phyloP scores from a whole-genome alignment of 1,140 invertebrate species.

The Cryptotermes secundus region DNA sequence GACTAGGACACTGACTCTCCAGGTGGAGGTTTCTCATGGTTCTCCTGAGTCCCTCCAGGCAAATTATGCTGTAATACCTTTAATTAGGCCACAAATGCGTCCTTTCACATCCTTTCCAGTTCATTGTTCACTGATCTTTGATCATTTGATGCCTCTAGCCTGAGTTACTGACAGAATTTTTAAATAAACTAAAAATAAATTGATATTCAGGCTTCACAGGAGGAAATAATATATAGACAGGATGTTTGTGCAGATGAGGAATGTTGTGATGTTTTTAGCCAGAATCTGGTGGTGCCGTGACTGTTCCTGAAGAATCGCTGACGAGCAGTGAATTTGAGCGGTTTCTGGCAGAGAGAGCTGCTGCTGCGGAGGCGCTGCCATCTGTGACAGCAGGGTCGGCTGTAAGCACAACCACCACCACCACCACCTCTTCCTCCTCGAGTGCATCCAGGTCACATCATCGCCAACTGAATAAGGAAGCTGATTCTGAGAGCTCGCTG shows the following conservation, averaged over 20 bases:
- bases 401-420: conserved; percentile 30
- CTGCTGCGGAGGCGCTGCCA: conserved; percentile 72
- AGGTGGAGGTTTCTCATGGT: too few relatives aligned
- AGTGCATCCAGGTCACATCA: conserved; percentile 36
- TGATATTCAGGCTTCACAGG: too few relatives aligned
- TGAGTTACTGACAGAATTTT: too few relatives aligned
- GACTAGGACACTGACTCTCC: too few relatives aligned
- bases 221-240: too few relatives aligned
- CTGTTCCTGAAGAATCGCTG: conserved; percentile 63
- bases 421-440: conserved; percentile 39
- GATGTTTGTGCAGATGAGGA: background rate
- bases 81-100: too few relatives aligned
- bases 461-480: conserved; percentile 49
- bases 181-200: too few relatives aligned
- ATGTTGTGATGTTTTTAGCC: conserved; percentile 35
- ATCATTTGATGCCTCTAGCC: too few relatives aligned
- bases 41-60: too few relatives aligned
- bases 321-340: conserved; percentile 90
- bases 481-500: conserved; percentile 52
- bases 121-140: too few relatives aligned
- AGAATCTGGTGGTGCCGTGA: conserved; percentile 40
- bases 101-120: too few relatives aligned
- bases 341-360: conserved; percentile 85
- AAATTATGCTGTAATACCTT: too few relatives aligned
- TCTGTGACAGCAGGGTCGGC: conserved; percentile 39